A percentile compares a stretch with the other conserved stretches of the same genome.
These are phyloP conservation scores for Laspeyria flexula DNA, from an alignment of 2,888 invertebrate species.

Conservation along the genomic window DNA sequence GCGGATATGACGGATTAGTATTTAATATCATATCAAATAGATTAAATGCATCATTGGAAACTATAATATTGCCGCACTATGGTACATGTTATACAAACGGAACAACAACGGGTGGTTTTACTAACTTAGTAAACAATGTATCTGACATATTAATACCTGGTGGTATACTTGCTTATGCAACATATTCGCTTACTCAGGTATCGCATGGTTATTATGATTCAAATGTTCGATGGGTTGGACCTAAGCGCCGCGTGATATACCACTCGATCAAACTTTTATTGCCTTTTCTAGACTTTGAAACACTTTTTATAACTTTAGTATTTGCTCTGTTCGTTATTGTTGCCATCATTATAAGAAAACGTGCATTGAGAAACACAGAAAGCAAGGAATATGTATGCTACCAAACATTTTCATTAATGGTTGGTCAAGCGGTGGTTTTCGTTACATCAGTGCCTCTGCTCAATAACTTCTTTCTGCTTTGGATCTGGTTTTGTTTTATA, in stretches of 20 bases:
- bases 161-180: conserved; percentile 39
- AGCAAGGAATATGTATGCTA: conserved; percentile 42
- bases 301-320: conserved; percentile 45
- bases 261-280: conserved; percentile 56
- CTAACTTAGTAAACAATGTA: conserved; percentile 46
- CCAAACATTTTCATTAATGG: conserved; percentile 53
- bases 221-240: conserved; percentile 58
- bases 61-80: neutral
- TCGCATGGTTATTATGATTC: conserved; percentile 47
- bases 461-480: conserved; percentile 55
- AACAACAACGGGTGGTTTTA: conserved; percentile 42
- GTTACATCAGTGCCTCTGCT: conserved; percentile 48
- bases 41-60: conserved; percentile 55
- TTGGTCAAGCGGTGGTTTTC: conserved; percentile 57
- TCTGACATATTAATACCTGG: conserved; percentile 59
- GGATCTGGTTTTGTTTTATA: conserved; percentile 70
- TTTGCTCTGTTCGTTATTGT: conserved; percentile 43
- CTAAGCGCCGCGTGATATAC: conserved; percentile 51
- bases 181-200: conserved; percentile 48
- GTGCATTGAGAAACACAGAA: conserved; percentile 16
- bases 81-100: neutral
- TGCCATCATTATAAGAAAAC: conserved; percentile 37
- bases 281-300: conserved; percentile 52
- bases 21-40: conserved; percentile 43
- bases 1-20: conserved; percentile 55